Base-by-base conservation (phyloP, 2,888 invertebrate species). In the Disparrhopalites patrizii region DNA sequence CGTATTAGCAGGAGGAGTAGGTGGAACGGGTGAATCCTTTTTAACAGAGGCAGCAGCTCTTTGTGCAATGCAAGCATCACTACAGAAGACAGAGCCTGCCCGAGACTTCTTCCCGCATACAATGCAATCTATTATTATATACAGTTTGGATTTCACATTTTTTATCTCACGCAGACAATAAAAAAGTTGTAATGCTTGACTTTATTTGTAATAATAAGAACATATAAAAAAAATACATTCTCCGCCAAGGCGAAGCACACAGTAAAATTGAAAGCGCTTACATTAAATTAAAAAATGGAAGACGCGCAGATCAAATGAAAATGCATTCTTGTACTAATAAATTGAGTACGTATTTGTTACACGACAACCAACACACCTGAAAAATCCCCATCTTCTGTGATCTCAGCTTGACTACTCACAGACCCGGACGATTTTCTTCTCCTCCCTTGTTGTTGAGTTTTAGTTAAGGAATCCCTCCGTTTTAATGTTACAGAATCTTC, bases 21-120 rank as follows among this genome's bases (percentile, higher is more conserved):
- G 27, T n/a, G 33, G 28, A 15, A 27, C 36, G 20, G 62, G 31
- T n/a, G 43, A 20, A 36, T 33, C 52, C 23, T 54, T 62, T 33
- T 57, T 58, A 13, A 25, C 13, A 20, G 50, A 55, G 40, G 50
- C 18, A 28, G 23, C 38, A 20, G 64, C 56, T 31, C 56, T 40
- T 20, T 65, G 60, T 18, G 27, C 8, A 75, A 94, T 91, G 78
- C 95, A 96, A 33, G 85, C 85, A 76, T 93, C 90, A 76, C 92
- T 90, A 79, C 95, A 96, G 79, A 92, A 95, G 75, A 93, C 89
- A 62, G 90, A 90, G 76, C 87, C 88, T n/a, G 83, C 82, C n/a
- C 90, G 83, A 0, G 90, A 86, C 20, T 87, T 86, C 76, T 87
- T 86, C 77, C 88, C 88, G 78, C 92, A 92, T 15, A 90, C 89